Evolutionary conservation across 2,888 invertebrate genomes (phyloP), one percentile per base, ranked within the genome.

Genomic region (Hyposoter dolosus): DNA sequence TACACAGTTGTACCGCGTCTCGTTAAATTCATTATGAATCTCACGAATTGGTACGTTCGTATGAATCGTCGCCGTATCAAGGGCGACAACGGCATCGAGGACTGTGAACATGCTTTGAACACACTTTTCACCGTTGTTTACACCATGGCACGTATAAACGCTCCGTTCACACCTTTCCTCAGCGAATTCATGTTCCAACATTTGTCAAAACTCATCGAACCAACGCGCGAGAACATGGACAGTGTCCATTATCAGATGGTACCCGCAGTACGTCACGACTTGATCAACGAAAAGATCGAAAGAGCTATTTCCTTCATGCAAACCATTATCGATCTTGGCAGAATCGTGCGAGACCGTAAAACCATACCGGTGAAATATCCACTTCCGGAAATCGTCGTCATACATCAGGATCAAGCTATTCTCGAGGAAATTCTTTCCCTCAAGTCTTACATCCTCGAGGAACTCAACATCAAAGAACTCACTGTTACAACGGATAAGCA

Each of bases 21-120:
- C 63, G 97, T 99, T 0, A 98, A 99, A 93, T 99, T 98, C 94
- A 98, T 99, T 89, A 99, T 99, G 92, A 98, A 99, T 93, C 96
- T 99, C 4, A 99, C 99, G 43, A 99, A 99, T 94, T 99, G 99
- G 99, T 99, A 99, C 94, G 99, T 99, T 45, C 96, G 99, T 87
- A 97, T 99, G 96, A 99, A 99, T 94, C 96, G 99, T 82, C 97
- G 97, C 90, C 96, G 99, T 76, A 96, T 99, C 85, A 99, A 99
- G 95, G 99, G 99, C 60, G 99, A 99, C 92, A 95, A 95, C 88
- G 98, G 98, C 0, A 93, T 95, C 3, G 95, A 96, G 45, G 99
- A 99, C 92, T 98, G 98, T 91, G 95, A 96, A 85, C 95, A 96
- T 81, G 98, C 99, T 0, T 94, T 99, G 80, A 97, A 97, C 89